Base-by-base conservation (phyloP, 2,888 invertebrate species). In the Electrophaes corylata region DNA sequence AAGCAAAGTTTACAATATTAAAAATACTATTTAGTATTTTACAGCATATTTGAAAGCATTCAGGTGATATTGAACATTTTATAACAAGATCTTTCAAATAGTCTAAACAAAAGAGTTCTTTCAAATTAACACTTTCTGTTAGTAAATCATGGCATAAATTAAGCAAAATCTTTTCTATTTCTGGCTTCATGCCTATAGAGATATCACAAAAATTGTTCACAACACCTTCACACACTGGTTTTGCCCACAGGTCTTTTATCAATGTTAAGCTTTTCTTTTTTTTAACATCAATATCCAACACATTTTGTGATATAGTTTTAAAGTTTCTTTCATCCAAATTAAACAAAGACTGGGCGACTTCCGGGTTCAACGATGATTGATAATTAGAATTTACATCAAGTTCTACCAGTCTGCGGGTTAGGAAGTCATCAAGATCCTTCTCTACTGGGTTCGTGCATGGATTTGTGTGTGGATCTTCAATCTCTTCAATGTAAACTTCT, bases 41-140 rank as follows among this genome's bases (percentile, higher is more conserved):
- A 56, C 66, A 71, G 57, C 84, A 83, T 41, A 88, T 83, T 72
- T 90, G 88, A 60, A 88, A 91, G 60, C 88, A 87, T 44, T 73
- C 67, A 0, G 79, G 37, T 5, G 88, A 89, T 26, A 64, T 52
- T n/a, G 80, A 67, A 66, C 84, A 81, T 49, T 70, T 79, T 44
- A 72, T 70, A 1, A 82, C 23, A 33, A 91, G 53, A 12, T 75
- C 70, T 8, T 57, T 60, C 1, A 85, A 55, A 16, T 53, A 31
- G 41, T 79, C 64, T n/a, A 55, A 53, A 5, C 26, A 35, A 35
- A 85, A 72, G 26, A 78, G 31, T 8, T 64, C 56, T 12, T 74
- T 64, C 12, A 78, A 23, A 61, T 79, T 64, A 26, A 57, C 26
- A 14, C 68, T 63, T 12, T 73, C 67, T 12, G 57, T 56, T 33